phyloP scores from a whole-genome alignment of 2,888 invertebrate species.

The Invenusta paracnida region DNA sequence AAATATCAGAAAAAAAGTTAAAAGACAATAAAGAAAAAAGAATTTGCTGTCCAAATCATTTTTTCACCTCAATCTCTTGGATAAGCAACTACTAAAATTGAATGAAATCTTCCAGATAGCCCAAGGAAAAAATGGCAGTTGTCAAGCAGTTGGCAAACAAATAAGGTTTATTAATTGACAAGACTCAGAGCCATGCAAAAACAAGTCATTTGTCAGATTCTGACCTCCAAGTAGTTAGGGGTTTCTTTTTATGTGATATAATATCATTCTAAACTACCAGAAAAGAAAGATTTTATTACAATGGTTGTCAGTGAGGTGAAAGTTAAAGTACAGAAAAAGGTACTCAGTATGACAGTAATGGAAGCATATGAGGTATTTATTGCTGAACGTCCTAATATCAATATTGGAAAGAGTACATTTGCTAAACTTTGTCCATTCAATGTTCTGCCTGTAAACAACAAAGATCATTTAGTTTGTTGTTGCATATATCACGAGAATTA shows the following conservation, averaged over 20 bases:
- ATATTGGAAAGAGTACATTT: not conserved
- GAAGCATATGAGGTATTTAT: not conserved
- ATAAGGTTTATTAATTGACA: not conserved
- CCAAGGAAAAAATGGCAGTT: not conserved
- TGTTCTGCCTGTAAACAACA: not conserved
- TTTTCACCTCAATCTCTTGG: not conserved
- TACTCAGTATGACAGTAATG: not conserved
- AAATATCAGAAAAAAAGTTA: not conserved
- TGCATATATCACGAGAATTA: not conserved
- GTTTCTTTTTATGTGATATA: not conserved
- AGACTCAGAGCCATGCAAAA: not conserved
- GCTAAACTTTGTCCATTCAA: not conserved
- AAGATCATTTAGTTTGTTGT: not conserved
- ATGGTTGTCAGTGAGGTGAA: not conserved
- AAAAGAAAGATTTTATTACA: not conserved
- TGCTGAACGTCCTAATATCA: not conserved
- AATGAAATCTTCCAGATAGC: not conserved
- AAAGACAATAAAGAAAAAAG: not conserved
- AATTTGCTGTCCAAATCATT: not conserved
- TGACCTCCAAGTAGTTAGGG: not conserved
- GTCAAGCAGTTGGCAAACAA: not conserved
- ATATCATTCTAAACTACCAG: not conserved
- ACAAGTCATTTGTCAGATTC: not conserved
- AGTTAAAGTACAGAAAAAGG: not conserved
- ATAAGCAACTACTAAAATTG: not conserved